Conservation (phyloP, 2,113 vertebrate genomes). For the Microcebus lehilahytsara region DNA sequence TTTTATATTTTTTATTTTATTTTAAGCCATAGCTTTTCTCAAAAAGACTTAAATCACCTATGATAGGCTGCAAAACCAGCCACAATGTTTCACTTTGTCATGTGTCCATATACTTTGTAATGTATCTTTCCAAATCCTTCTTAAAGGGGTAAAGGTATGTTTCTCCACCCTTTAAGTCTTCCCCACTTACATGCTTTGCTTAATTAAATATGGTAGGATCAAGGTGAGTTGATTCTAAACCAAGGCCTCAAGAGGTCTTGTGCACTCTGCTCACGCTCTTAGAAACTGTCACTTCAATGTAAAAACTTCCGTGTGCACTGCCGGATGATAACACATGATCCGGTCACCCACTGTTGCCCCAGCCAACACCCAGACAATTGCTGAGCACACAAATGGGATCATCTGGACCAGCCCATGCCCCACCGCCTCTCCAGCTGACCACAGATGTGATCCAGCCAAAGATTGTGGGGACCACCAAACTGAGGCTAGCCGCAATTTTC, state of each 20-base stretch:
- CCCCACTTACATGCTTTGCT: not conserved
- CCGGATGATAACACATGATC: not conserved
- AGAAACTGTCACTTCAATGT: not conserved
- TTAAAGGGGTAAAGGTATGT: fast-evolving
- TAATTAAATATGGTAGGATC: not conserved
- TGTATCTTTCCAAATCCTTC: not conserved
- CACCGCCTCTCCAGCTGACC: not conserved
- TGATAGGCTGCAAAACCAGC: not conserved
- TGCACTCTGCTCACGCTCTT: not conserved
- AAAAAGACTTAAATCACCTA: not conserved
- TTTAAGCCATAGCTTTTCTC: not conserved
- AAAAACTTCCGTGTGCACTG: not conserved
- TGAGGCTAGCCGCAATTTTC: no score
- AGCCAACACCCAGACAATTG: not conserved
- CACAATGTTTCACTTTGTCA: not conserved
- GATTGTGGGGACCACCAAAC: not conserved
- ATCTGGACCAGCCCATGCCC: not conserved
- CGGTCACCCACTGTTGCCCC: no score
- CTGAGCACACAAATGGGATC: not conserved
- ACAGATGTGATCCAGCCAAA: not conserved
- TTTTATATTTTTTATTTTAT: not conserved
- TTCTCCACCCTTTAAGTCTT: not conserved
- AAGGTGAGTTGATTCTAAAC: not conserved
- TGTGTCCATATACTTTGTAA: not conserved
- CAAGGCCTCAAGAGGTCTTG: not conserved